These are phyloP conservation scores for Saccopteryx bilineata DNA, from an alignment of 2,113 vertebrate species.

Conservation along the genomic window DNA sequence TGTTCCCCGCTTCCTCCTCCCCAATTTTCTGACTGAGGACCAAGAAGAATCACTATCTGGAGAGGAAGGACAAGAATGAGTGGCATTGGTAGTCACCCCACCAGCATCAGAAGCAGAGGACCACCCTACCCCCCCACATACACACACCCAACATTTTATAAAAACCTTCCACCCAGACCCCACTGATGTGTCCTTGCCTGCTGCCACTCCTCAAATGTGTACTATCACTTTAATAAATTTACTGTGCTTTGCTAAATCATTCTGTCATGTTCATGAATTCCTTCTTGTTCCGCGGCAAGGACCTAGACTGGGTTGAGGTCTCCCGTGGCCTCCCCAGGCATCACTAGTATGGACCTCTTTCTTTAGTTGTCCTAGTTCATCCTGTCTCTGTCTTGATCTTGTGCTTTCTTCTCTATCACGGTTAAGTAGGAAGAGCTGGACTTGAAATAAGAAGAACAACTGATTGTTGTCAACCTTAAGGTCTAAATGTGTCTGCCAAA, in stretches of 20 bases:
- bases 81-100: not conserved
- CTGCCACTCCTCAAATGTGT: not conserved
- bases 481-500: not conserved
- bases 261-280: not conserved
- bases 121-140: not conserved
- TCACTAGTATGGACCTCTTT: not conserved
- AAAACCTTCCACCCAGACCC: not conserved
- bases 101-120: not conserved
- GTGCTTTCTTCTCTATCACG: not conserved
- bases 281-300: not conserved
- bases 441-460: not conserved
- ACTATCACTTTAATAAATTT: not conserved
- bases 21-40: not conserved
- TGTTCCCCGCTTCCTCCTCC: not conserved
- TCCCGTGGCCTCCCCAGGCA: not conserved
- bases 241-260: not conserved
- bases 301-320: not conserved
- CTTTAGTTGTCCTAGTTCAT: not conserved
- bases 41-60: not conserved
- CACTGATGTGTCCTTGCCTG: not conserved
- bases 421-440: not conserved
- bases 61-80: not conserved
- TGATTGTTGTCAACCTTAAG: not conserved
- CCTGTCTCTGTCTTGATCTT: not conserved
- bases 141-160: not conserved